Evolutionary conservation across 2,888 invertebrate species (phyloP).

Genomic region (Zaprionus bogoriensis): DNA sequence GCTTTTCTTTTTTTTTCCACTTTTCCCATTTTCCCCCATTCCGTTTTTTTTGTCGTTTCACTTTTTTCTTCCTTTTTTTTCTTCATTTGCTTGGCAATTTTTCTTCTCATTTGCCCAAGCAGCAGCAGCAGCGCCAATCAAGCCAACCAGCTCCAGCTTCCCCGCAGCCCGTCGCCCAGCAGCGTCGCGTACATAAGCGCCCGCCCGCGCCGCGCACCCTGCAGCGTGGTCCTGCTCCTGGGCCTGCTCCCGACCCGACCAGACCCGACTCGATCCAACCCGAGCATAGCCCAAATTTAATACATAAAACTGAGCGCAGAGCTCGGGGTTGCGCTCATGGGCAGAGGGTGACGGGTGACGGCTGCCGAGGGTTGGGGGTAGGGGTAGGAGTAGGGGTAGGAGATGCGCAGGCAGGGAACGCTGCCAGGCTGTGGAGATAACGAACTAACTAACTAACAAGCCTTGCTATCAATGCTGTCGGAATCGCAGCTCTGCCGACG

Average conservation of each 20-base stretch:
- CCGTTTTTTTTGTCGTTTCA: not conserved
- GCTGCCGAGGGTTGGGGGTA: not conserved
- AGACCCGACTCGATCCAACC: no score
- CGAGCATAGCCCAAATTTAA: slow-evolving; percentile 42
- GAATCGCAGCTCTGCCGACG: slow-evolving; percentile 8
- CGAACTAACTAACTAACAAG: slow-evolving; percentile 69
- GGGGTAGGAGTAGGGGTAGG: not conserved
- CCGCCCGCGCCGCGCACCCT: no score
- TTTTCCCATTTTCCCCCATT: no score
- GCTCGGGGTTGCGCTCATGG: no score
- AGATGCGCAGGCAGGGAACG: no score
- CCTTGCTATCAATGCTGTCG: slow-evolving; percentile 49
- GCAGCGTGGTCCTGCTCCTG: no score
- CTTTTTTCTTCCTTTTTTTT: slow-evolving; percentile 20
- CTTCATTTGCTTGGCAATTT: slow-evolving; percentile 67
- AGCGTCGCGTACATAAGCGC: slow-evolving; percentile 28
- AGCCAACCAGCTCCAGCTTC: slow-evolving; percentile 37
- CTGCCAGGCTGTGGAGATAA: slow-evolving; percentile 53
- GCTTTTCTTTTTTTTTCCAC: slow-evolving; percentile 3
- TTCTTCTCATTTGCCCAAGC: slow-evolving; percentile 65
- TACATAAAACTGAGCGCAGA: slow-evolving; percentile 49
- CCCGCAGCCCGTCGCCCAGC: slow-evolving; percentile 3
- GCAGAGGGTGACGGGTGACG: no score
- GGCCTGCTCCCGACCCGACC: no score
- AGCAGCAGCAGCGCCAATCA: slow-evolving; percentile 50